Base-by-base conservation (phyloP, 1,140 invertebrate species). In the Battus philenor region DNA sequence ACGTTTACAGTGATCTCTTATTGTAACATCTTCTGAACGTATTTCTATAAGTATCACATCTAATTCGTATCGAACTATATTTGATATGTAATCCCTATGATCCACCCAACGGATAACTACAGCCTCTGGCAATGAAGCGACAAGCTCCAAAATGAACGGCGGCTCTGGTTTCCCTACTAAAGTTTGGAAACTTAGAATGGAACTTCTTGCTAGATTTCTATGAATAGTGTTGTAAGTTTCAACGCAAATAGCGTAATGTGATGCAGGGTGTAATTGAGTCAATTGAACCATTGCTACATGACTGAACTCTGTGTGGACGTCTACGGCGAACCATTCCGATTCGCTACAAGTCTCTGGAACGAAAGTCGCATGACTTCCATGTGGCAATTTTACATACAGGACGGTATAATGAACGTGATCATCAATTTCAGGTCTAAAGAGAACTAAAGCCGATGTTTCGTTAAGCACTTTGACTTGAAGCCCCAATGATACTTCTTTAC, bases 311-410 rank as follows among this genome's bases (percentile, higher is more conserved):
- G 51, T 54, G 4, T 57, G 47, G 4, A 72, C 55, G 52, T 59
- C 63, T 13, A 70, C 48, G 26, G 67, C 59, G 26, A 58, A 44
- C 80, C 80, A 84, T 55, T 84, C 70, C 1, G 54, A 66, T 24
- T 80, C 68, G 41, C 76, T 78, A 26, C 77, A 84, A 6, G 50
- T 65, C 53, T 84, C 80, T 16, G 77, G 76, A 4, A 75, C 65
- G 8, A 73, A 50, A 6, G 49, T 31, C 2, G 44, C 45, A 15
- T 66, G 39, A 11, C 47, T 41, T 5, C 50, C 60, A 13, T 47
- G 34, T 15, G 72, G 64, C 32, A 84, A 33, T 31, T 58, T 59
- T 1, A 78, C 64, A 44, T 82, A 82, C 2, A 84, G 44, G 17
- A 78, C 52, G 16, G 72, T 61, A 24, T 79, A 79, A 45, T 68